These are phyloP conservation scores for Marronus borbonicus DNA, from an alignment of 2,888 invertebrate species.

Conservation along the genomic window DNA sequence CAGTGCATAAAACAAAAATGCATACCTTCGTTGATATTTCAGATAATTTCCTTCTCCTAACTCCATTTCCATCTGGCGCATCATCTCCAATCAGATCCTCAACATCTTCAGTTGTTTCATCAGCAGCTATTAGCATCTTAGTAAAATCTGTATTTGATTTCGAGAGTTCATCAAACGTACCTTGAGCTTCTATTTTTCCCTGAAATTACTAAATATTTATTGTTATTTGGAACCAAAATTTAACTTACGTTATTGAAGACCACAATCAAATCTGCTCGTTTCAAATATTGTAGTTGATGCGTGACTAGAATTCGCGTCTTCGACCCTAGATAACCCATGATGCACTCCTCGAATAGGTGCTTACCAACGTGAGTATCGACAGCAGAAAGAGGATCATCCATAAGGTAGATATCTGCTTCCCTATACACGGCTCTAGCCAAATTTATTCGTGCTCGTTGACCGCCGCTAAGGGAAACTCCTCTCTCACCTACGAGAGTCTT, in stretches of 20 bases:
- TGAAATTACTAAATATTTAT: conserved; percentile 60
- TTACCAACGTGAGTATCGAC: conserved; percentile 85
- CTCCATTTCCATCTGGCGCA: conserved; percentile 28
- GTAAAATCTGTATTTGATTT: conserved; percentile 76
- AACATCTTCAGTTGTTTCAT: conserved; percentile 62
- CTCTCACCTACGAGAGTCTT: conserved; percentile 78
- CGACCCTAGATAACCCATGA: conserved; percentile 72
- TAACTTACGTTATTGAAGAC: conserved; percentile 72
- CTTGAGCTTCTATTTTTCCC: conserved; percentile 75
- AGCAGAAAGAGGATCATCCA: conserved; percentile 87
- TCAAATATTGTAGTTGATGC: conserved; percentile 80
- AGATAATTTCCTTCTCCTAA: neutral
- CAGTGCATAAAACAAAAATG: too few species aligned
- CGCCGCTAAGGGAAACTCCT: conserved; percentile 85
- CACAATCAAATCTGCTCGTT: conserved; percentile 73
- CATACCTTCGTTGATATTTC: conserved; percentile 9
- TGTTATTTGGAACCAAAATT: conserved; percentile 52
- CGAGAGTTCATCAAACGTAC: conserved; percentile 75
- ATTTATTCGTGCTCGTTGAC: conserved; percentile 86
- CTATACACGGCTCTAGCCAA: conserved; percentile 85
- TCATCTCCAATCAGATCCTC: conserved; percentile 61
- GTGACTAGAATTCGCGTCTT: conserved; percentile 80
- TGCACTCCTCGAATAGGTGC: conserved; percentile 83
- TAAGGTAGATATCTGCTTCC: conserved; percentile 82
- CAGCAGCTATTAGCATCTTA: conserved; percentile 66